Evolutionary conservation across 2,888 invertebrate species (phyloP).

Genomic region (Dinocampus coccinellae): DNA sequence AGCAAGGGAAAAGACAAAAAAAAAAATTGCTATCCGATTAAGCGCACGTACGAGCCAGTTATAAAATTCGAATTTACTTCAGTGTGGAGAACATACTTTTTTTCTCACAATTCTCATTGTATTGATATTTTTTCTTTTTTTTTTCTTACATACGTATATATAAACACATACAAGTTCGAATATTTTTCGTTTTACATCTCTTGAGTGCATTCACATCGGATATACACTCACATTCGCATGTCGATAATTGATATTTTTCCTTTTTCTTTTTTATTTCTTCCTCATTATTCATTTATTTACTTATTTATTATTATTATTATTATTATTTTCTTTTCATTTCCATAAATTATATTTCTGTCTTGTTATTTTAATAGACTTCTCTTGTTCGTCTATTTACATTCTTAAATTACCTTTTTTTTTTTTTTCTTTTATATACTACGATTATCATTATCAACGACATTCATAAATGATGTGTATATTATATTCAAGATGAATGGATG

Average conservation of each 20-base stretch:
- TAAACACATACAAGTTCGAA: too few species aligned
- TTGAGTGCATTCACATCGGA: neutral
- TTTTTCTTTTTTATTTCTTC: neutral
- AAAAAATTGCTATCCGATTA: slow-evolving; percentile 14
- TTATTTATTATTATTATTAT: too few species aligned
- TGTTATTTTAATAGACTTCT: too few species aligned
- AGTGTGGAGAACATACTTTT: slow-evolving; percentile 17
- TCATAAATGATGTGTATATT: neutral
- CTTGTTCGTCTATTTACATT: too few species aligned
- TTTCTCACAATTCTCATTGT: neutral
- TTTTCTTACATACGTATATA: too few species aligned
- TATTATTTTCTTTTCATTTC: too few species aligned
- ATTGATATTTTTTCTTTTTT: neutral
- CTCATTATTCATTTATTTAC: neutral
- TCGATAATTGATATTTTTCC: neutral
- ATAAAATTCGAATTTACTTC: slow-evolving; percentile 16
- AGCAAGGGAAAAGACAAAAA: neutral
- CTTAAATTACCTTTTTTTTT: too few species aligned
- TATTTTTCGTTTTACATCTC: neutral
- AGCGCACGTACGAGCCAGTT: slow-evolving; percentile 20
- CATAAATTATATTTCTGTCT: too few species aligned
- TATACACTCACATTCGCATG: neutral
- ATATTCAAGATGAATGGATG: neutral
- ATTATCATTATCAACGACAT: neutral
- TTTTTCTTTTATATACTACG: neutral